Evolutionary conservation across 2,888 invertebrate species (phyloP), one percentile per base, ranked within the genome.

Genomic region (Himalopsyche kuldschensis): DNA sequence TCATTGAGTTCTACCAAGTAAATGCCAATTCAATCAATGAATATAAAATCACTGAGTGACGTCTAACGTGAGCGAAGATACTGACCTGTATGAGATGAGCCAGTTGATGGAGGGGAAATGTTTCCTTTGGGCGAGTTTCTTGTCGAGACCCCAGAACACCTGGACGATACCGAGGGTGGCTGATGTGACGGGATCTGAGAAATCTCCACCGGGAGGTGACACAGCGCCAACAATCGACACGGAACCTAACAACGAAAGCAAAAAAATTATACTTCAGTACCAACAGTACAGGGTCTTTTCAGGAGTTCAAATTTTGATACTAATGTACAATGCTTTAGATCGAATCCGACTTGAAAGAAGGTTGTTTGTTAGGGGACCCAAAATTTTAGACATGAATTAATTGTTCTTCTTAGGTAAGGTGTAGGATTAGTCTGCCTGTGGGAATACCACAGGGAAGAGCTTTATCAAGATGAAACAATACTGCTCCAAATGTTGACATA

Each of bases 61-160:
- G 30, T 75, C 4, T 20, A 20, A 24, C 1, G 5, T 55, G n/a
- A 20, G 55, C n/a, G n/a, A n/a, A 20, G 63, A 63, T 15, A 27
- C 83, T 85, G 85, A 93, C 93, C 93, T 93, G 94, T 97, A 97
- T 1, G 98, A 99, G 91, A 99, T 99, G 88, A 99, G 95, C 99
- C 99, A 99, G 92, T 99, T 99, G 93, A 99, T 98, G 87, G 99
- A 98, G 85, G 99, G 99, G 94, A 99, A 99, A 93, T 99, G 99
- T 91, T 99, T 99, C 87, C 99, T 94, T 92, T 99, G 99, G 0
- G 99, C 99, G 85, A 99, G 93, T 90, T 99, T 99, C 92, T 99
- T 99, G 92, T 99, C 99, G 89, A 99, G 92, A 85, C 99, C 99
- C 99, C 99, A 99, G 93, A 99, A 99, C 91, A 99, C 99, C 91